Evolutionary conservation across 2,888 invertebrate genomes (phyloP), one percentile per base, ranked within the genome.

Genomic region (Lithodes maja): DNA sequence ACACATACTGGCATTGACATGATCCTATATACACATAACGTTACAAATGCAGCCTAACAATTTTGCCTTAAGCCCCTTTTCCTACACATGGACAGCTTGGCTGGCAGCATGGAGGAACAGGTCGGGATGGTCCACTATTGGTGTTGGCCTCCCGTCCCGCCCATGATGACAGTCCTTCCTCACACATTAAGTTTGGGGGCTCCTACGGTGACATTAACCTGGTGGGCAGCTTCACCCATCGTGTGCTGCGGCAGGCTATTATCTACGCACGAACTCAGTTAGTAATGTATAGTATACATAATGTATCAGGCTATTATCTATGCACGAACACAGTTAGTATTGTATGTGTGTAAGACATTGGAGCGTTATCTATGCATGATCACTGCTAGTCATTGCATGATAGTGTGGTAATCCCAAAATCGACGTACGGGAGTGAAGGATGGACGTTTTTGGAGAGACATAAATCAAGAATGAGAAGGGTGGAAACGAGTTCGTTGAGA

Each of bases 151-250:
- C 80, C 33, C 17, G 3, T 61, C 17, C 5, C 61, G 49, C 55
- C 12, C n/a, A 80, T n/a, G 52, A 50, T 49, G 53, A 52, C 52
- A 9, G 9, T 2, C 52, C 80, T 7, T 33, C 55, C 7, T 80
- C 80, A 3, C 33, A 17, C 17, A 52, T 49, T 52, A 80, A 80
- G 53, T 80, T 55, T 55, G 80, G 80, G 2, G 55, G 61, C 80
- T 15, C 80, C 1, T 80, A 54, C 1, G 80, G 55, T 54, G 80
- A 80, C 49, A 61, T 80, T n/a, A 80, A 80, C 80, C 80, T 80
- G 3, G 17, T 80, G 49, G 80, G 61, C 17, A 17, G 61, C 49
- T 80, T 80, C 53, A n/a, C 9, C 3, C 7, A 55, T 3, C 54
- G 61, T 12, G 49, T 55, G 33, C 33, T 80, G 17, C 17, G 61